Base-by-base conservation (phyloP, 2,113 vertebrate species). In the Coryphaenoides rupestris region DNA sequence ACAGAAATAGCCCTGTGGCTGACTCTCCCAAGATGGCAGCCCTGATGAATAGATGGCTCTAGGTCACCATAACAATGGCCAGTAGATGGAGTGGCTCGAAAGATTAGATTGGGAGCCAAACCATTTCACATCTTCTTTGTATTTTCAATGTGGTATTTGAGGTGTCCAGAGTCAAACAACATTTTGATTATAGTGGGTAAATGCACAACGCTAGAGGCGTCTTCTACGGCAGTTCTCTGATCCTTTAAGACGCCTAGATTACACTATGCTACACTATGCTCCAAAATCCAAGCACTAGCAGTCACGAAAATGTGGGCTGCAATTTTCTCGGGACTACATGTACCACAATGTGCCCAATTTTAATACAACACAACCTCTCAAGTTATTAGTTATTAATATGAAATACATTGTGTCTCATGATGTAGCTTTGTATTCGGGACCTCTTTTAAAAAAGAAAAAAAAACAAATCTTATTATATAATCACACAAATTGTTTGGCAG, bases 21-120 rank as follows among this genome's bases (percentile, higher is more conserved):
- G 58, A 60, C 70, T 72, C 80, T 73, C 82, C 72, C 73, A 78
- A 87, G 80, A 87, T 74, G 70, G 82, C 63, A 69, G 70, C 67
- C 45, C 46, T 88, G 82, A 89, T 89, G 75, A 89, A 89, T 81
- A 67, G 69, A 66, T 81, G 76, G 74, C 84, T 88, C 67, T 85
- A 72, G 86, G 85, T 88, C 86, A 87, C 78, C 72, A 76, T 85
- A 74, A 87, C 80, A 86, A 82, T 73, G 52, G 64, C 69, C 70
- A 76, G 69, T 69, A 59, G 60, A 72, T 74, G 65, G 70, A 73
- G 57, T 50, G 56, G 62, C n/a, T 50, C 62, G 72, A 55, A 55
- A 59, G 67, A 77, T 55, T 22, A 60, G 61, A 12, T 63, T 1
- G 21, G 21, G 60, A 47, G 69, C 73, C 72, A 55, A 33, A 68